A percentile compares a stretch with the other conserved stretches of the same genome.
phyloP scores from a whole-genome alignment of 2,113 vertebrate species.

The Sisor rabdophorus region DNA sequence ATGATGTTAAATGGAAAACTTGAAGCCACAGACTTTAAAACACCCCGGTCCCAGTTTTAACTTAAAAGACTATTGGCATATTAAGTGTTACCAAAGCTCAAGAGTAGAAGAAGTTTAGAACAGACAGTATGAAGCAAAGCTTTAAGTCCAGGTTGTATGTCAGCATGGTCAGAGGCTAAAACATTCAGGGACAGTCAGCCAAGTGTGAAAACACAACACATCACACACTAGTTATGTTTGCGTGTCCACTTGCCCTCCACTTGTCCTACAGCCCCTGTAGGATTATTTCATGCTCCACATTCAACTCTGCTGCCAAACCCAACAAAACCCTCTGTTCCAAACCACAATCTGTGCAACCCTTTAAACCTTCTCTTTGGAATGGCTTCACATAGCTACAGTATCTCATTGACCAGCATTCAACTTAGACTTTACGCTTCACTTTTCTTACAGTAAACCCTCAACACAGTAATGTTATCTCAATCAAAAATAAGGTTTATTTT shows the following conservation, averaged over 20 bases:
- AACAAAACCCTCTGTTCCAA: slow-evolving; percentile 31
- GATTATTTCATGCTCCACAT: background rate
- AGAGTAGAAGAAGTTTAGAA: background rate
- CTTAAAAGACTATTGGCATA: slow-evolving; percentile 1
- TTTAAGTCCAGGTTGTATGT: slow-evolving; percentile 27
- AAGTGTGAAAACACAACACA: slow-evolving; percentile 29
- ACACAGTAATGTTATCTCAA: slow-evolving; percentile 9
- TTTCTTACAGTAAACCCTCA: slow-evolving; percentile 18
- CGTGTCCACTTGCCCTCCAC: slow-evolving; percentile 29
- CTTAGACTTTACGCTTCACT: slow-evolving; percentile 7
- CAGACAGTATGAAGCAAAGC: slow-evolving; percentile 21
- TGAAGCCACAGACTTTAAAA: background rate
- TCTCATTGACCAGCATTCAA: slow-evolving; percentile 28
- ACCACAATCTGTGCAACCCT: slow-evolving; percentile 30
- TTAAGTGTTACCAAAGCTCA: slow-evolving; percentile 2
- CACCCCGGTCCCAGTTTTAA: slow-evolving; percentile 9
- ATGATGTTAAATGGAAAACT: background rate
- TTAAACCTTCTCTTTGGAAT: slow-evolving; percentile 37
- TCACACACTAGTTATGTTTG: slow-evolving; percentile 17
- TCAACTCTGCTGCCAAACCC: slow-evolving; percentile 29
- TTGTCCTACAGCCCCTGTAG: slow-evolving; percentile 16
- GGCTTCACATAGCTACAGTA: slow-evolving; percentile 2
- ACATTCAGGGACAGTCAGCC: slow-evolving; percentile 19
- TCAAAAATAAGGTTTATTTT: background rate
- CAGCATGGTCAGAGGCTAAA: slow-evolving; percentile 25